phyloP scores from a whole-genome alignment of 1,140 invertebrate species.

The Pseudoatta argentina region DNA sequence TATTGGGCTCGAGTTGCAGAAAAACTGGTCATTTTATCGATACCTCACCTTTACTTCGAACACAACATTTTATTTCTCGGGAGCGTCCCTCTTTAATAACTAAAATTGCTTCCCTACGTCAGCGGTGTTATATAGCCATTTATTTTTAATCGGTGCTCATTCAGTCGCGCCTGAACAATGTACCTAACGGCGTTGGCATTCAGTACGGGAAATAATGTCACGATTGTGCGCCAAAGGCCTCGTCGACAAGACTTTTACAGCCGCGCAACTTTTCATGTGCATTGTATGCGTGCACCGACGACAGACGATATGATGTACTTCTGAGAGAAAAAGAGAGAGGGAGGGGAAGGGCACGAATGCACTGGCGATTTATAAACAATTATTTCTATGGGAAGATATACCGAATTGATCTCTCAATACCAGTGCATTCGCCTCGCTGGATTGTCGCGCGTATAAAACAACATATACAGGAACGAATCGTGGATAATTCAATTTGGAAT shows the following conservation, averaged over 20 bases:
- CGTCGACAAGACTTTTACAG: conserved; percentile 57
- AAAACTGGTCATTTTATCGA: conserved; percentile 36
- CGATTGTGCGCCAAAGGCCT: conserved; percentile 63
- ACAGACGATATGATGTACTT: conserved; percentile 5
- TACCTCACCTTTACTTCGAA: conserved; percentile 55
- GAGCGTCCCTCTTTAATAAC: conserved; percentile 61
- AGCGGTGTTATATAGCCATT: conserved; percentile 55
- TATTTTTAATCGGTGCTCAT: conserved; percentile 67
- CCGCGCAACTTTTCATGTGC: conserved; percentile 57
- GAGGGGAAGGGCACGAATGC: background rate
- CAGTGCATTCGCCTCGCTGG: background rate
- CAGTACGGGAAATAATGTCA: conserved; percentile 67
- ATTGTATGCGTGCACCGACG: conserved; percentile 41
- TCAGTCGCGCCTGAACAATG: conserved; percentile 59
- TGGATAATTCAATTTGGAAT: background rate
- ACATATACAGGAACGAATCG: background rate
- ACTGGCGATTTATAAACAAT: conserved; percentile 51
- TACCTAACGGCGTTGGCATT: conserved; percentile 48
- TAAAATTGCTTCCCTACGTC: conserved; percentile 59
- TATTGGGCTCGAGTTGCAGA: conserved; percentile 19
- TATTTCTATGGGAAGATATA: conserved; percentile 9
- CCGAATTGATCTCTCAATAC: conserved; percentile 41
- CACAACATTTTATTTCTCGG: conserved; percentile 55
- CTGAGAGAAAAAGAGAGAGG: background rate
- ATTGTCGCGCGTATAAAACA: background rate